A percentile compares a stretch with the other conserved stretches of the same genome.
Conservation (phyloP, 2,797 vertebrate species). For the Neoniphon sammara region DNA sequence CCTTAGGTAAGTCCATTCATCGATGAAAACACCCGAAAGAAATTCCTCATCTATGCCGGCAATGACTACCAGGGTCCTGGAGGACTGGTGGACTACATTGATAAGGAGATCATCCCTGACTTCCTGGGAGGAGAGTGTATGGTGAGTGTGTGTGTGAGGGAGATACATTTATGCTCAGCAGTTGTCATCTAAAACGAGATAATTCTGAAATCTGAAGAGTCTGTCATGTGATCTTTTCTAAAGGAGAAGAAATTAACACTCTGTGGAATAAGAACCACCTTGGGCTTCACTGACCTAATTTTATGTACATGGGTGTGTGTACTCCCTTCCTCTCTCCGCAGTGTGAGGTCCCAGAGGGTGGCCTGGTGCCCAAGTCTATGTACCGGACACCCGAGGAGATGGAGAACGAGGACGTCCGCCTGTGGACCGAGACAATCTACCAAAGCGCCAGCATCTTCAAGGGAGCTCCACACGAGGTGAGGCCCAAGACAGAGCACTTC, state of each 20-base stretch:
- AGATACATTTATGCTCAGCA: background rate
- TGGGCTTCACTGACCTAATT: slow-evolving; percentile 41
- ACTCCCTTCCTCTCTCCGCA: slow-evolving; percentile 58
- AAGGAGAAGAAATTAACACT: background rate
- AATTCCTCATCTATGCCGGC: slow-evolving; percentile 98
- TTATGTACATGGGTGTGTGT: background rate
- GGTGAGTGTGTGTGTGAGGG: slow-evolving; percentile 78
- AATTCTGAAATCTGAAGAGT: background rate
- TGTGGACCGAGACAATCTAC: slow-evolving; percentile 99
- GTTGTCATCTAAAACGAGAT: background rate
- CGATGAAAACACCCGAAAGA: slow-evolving; percentile 98
- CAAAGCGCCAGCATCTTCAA: slow-evolving; percentile 98
- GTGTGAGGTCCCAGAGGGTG: slow-evolving; percentile 98
- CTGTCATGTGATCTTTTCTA: background rate
- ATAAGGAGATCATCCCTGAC: slow-evolving; percentile 97
- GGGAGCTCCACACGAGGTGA: slow-evolving; percentile 96
- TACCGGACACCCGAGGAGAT: slow-evolving; percentile 96
- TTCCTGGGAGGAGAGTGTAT: slow-evolving; percentile 98
- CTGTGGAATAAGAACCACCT: background rate
- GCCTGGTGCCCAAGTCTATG: slow-evolving; percentile 96
- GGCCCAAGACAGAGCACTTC: background rate
- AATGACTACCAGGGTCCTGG: slow-evolving; percentile 98
- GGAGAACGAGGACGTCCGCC: slow-evolving; percentile 92
- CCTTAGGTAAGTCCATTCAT: slow-evolving; percentile 97
- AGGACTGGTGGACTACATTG: slow-evolving; percentile 96